Evolutionary conservation across 1,140 invertebrate genomes (phyloP), one percentile per base, ranked within the genome.

Genomic region (Pemphigus obesinymphae): DNA sequence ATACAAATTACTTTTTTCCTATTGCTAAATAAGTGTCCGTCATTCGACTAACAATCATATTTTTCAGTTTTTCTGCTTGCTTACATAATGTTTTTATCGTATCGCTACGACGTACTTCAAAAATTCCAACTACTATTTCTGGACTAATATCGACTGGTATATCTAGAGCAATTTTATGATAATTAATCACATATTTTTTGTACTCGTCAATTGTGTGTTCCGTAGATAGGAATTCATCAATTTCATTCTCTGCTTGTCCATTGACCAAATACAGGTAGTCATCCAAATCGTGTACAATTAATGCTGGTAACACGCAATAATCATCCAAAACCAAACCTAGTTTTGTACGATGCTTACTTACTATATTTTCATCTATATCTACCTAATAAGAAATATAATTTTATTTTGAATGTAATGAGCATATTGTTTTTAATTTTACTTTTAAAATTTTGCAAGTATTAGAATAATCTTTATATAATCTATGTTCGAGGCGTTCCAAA

Each of bases 181-280:
- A 94, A 83, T 91, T 89, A 45, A 90, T 86, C 11, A 94, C 90
- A 83, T 92, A 87, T 17, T 88, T 87, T 40, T 89, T 89, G 84
- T 91, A 94, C 83, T 93, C 90, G 29, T 94, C 90, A 82, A 95
- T 94, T 1, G 87, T 86, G 82, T 90, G 89, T 13, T 91, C 88
- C 17, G 89, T 88, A 29, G 89, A 88, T 83, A 96, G 87, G 85
- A 97, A 96, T 50, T 87, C 85, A 5, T 90, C 88, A 0, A 96
- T 89, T 84, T 90, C 88, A 48, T 89, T 87, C 43, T 90, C 89
- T 82, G 89, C 93, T 83, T 92, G 89, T 82, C 92, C 92, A 85
- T 93, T 94, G 48, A 97, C 92, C 1, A 97, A 88, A 85, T 90
- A 91, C 58, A 93, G 89, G 85, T 95, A 96, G 84, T 93, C 91